Base-by-base conservation (phyloP, 2,888 invertebrate species). In the Pterobdella sp. region DNA sequence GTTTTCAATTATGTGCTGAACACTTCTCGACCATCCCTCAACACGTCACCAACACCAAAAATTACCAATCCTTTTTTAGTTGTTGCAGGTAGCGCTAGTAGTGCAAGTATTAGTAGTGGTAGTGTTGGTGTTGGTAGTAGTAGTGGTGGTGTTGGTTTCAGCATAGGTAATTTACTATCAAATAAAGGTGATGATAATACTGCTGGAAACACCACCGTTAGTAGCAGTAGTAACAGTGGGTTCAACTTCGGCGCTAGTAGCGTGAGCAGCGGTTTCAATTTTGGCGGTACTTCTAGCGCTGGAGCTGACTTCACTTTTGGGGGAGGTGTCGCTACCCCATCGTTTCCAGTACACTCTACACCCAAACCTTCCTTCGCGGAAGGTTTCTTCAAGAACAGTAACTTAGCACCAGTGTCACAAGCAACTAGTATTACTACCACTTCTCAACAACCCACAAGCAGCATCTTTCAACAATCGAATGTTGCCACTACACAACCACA, bases 1-100 rank as follows among this genome's bases (percentile, higher is more conserved):
- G 88, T 90, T 0, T 86, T 90, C 7, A 94, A 90, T 84, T 88
- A 91, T 80, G 87, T 92, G 69, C 49, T 75, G 42, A 56, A 56
- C 60, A 22, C 60, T n/a, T 22, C 4, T 3, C 60, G 60, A 56
- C 60, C 60, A 22, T 26, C 60, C n/a, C 60, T 56, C 60, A 56
- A 7, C 60, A 7, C 7, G 3, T 26, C 60, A 4, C 60, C 60
- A 22, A 42, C 49, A 7, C 49, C 22, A 7, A 42, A 42, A 42
- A 7, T 22, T 26, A 7, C 18, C 4, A 14, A 18, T 26, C 18
- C 34, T 56, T 52, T 26, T 56, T 18, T 37, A n/a, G 14, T 18
- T 18, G 60, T 35, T 70, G 32, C 29, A n/a, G 18, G 32, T 32
- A 60, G n/a, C n/a, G n/a, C n/a, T 70, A 29, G n/a, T 18, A 22